Evolutionary conservation across 2,797 vertebrate genomes (phyloP).

Genomic region (Myoxocephalus aenaeus): DNA sequence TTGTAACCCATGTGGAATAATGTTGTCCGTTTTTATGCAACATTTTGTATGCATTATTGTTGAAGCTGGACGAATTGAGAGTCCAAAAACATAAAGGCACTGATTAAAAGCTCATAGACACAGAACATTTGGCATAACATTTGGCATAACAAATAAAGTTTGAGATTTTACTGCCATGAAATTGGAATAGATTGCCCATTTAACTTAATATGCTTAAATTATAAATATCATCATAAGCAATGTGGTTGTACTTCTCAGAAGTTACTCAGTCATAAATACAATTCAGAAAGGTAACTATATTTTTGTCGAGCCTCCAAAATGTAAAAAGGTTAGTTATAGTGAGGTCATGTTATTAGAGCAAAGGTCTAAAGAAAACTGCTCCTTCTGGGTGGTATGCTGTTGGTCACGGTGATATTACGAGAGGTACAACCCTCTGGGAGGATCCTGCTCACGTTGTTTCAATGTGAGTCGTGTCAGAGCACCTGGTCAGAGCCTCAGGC

Average conservation of each 20-base stretch:
- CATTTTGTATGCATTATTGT: neutral
- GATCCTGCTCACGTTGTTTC: slow-evolving; percentile 52
- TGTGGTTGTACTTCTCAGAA: slow-evolving; percentile 27
- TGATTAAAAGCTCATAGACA: neutral
- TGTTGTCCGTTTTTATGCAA: neutral
- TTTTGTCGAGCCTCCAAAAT: neutral
- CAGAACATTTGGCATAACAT: neutral
- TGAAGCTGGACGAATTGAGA: neutral
- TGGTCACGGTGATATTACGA: slow-evolving; percentile 43
- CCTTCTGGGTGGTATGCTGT: slow-evolving; percentile 63
- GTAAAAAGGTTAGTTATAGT: slow-evolving; percentile 18
- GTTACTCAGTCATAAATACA: slow-evolving; percentile 29
- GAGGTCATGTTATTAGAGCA: slow-evolving; percentile 13
- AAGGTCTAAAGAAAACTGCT: slow-evolving; percentile 28
- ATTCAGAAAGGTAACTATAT: slow-evolving; percentile 31
- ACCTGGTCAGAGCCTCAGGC: slow-evolving; percentile 70
- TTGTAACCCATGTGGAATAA: neutral
- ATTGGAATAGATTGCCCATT: slow-evolving; percentile 16
- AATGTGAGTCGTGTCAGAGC: slow-evolving; percentile 62
- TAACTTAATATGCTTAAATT: slow-evolving; percentile 21
- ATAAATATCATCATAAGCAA: slow-evolving; percentile 19
- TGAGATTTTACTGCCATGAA: slow-evolving; percentile 14
- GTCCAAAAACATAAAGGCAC: neutral
- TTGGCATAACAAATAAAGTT: too few relatives aligned
- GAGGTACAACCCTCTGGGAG: slow-evolving; percentile 36